Conservation (phyloP, 2,113 vertebrate species). For the Sinocyclocheilus anophthalmus region DNA sequence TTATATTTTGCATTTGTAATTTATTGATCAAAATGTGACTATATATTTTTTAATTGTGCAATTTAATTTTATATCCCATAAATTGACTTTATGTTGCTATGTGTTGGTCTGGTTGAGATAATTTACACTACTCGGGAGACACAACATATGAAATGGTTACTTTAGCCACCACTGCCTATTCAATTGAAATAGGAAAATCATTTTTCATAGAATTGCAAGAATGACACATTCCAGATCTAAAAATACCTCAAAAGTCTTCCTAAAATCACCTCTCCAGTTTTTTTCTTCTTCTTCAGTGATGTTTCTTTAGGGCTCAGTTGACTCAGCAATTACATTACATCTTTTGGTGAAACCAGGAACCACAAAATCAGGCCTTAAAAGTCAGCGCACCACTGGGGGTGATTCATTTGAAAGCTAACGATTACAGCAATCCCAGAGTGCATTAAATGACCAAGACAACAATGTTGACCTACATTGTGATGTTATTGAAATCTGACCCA, state of each 20-base stretch:
- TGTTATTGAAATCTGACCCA: slow-evolving; percentile 77
- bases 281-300: not conserved
- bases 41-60: too few species aligned
- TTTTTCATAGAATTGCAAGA: not conserved
- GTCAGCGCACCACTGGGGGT: slow-evolving; percentile 63
- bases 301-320: slow-evolving; percentile 60
- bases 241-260: not conserved
- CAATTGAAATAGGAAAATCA: not conserved
- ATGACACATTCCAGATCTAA: not conserved
- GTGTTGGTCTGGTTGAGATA: not conserved
- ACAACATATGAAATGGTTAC: not conserved
- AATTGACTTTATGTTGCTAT: not conserved
- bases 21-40: too few species aligned
- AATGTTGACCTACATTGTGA: slow-evolving; percentile 69
- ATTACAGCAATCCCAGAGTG: slow-evolving; percentile 65
- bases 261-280: slow-evolving; percentile 31
- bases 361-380: slow-evolving; percentile 70
- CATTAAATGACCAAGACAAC: slow-evolving; percentile 33
- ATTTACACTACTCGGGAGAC: not conserved
- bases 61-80: not conserved
- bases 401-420: slow-evolving; percentile 74
- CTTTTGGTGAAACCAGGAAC: slow-evolving; percentile 68
- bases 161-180: not conserved
- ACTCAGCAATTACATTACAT: slow-evolving; percentile 72
- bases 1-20: too few species aligned